A percentile compares a stretch with the other conserved stretches of the same genome.
Conservation (phyloP, 2,113 vertebrate species). For the Eolophus roseicapilla region DNA sequence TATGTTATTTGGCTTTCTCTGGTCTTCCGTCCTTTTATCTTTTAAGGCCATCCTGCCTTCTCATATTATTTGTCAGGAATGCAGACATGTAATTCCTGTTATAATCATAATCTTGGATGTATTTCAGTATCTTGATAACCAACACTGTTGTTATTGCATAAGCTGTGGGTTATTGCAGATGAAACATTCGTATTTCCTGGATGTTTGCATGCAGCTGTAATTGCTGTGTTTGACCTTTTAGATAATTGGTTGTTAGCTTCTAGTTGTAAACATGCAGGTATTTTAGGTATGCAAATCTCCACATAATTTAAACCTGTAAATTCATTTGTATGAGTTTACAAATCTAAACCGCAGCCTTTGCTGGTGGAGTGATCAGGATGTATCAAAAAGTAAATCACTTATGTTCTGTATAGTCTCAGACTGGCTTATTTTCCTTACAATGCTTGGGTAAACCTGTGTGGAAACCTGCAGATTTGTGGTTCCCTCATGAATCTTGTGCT, state of each 20-base stretch:
- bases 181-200: conserved; percentile 12
- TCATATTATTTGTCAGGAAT: conserved; percentile 30
- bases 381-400: background rate
- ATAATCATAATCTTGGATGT: background rate
- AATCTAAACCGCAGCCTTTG: background rate
- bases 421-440: background rate
- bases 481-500: background rate
- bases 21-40: conserved; percentile 5
- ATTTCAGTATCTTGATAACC: conserved; percentile 25
- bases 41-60: background rate
- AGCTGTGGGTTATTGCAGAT: background rate
- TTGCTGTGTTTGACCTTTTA: conserved; percentile 6
- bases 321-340: background rate
- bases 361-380: background rate
- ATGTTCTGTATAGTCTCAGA: background rate
- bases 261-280: background rate
- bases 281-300: conserved; percentile 49
- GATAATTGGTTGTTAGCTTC: conserved; percentile 4
- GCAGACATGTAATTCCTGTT: conserved; percentile 46
- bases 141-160: background rate
- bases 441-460: background rate
- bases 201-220: conserved; percentile 48
- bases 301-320: background rate
- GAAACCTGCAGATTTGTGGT: background rate
- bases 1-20: background rate